Evolutionary conservation across 1,140 invertebrate genomes (phyloP).

Genomic region (Littorina saxatilis): DNA sequence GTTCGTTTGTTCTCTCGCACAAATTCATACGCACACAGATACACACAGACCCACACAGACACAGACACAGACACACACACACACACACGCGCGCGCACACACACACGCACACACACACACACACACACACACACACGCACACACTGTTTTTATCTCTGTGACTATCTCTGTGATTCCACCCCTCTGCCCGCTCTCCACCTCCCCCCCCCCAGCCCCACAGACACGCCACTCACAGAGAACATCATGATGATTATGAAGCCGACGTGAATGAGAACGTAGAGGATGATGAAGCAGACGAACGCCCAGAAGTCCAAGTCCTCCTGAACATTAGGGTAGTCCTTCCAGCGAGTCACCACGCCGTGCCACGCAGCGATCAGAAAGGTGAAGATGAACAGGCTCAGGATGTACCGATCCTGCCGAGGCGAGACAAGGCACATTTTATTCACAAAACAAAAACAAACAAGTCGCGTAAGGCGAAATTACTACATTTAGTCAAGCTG

Average conservation of each 20-base stretch:
- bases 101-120: not conserved
- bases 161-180: not conserved
- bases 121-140: not conserved
- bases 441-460: no score
- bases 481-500: no score
- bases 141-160: no score
- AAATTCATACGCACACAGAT: no score
- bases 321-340: conserved; percentile 27
- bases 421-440: no score
- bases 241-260: conserved; percentile 36
- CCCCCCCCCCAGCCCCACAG: not conserved
- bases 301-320: conserved; percentile 46
- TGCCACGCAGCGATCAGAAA: conserved; percentile 70
- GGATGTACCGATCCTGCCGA: conserved; percentile 70
- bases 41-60: no score
- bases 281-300: conserved; percentile 50
- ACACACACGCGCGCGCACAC: conserved; percentile 4
- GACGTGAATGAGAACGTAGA: conserved; percentile 50
- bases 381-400: conserved; percentile 64
- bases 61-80: conserved; percentile 1
- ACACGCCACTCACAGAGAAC: conserved; percentile 29
- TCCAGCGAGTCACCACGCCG: conserved; percentile 54
- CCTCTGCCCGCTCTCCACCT: not conserved
- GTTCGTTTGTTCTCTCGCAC: no score
- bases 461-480: no score